Evolutionary conservation across 2,797 vertebrate genomes (phyloP).

Genomic region (Parauchenoglanis ngamensis): DNA sequence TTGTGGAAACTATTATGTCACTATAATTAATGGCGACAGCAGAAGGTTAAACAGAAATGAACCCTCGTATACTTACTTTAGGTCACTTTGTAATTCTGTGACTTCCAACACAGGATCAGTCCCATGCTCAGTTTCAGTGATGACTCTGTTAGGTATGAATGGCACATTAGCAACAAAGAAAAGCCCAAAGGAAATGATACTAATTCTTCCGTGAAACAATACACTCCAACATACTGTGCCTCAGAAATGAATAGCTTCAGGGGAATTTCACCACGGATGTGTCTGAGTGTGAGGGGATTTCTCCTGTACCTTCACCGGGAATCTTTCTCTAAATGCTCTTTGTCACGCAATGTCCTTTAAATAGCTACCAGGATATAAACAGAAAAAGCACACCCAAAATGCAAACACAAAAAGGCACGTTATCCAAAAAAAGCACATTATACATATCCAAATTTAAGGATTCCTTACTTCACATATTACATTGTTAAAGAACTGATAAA

Average conservation of each 20-base stretch:
- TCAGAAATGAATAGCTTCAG: slow-evolving; percentile 55
- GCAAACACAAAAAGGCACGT: not conserved
- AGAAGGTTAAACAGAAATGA: not conserved
- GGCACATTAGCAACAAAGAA: slow-evolving; percentile 57
- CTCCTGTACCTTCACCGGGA: slow-evolving; percentile 19
- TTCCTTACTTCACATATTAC: not conserved
- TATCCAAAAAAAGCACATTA: not conserved
- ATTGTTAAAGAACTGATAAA: not conserved
- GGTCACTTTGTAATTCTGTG: slow-evolving; percentile 21
- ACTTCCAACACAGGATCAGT: not conserved
- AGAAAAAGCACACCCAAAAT: not conserved
- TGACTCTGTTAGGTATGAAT: slow-evolving; percentile 55
- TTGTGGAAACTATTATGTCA: not conserved
- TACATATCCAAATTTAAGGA: not conserved
- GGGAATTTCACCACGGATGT: slow-evolving; percentile 47
- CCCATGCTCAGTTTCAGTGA: slow-evolving; percentile 9
- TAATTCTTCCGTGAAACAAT: slow-evolving; percentile 68
- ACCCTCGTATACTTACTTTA: slow-evolving; percentile 28
- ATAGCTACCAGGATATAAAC: slow-evolving; percentile 32
- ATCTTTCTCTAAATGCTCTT: slow-evolving; percentile 48
- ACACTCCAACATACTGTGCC: slow-evolving; percentile 50
- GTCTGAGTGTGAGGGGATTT: slow-evolving; percentile 53
- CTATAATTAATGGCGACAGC: not conserved
- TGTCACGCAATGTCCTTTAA: slow-evolving; percentile 49
- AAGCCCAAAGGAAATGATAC: slow-evolving; percentile 66